These are phyloP conservation scores for Ctenopoma multispine DNA, from an alignment of 2,797 vertebrate genomes.

Conservation along the genomic window DNA sequence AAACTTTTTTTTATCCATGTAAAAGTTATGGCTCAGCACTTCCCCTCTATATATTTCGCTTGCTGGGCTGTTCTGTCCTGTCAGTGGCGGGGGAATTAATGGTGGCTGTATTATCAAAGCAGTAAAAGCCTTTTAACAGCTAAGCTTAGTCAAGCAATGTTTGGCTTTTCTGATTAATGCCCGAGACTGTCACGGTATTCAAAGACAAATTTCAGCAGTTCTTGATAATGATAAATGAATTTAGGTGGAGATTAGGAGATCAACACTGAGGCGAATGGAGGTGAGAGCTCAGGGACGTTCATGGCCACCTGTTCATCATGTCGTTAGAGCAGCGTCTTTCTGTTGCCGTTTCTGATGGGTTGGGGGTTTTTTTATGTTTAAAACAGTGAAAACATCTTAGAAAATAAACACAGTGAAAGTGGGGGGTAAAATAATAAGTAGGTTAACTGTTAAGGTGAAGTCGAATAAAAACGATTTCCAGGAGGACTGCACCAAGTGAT, in stretches of 20 bases:
- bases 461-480: no score
- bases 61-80: constrained; percentile 61
- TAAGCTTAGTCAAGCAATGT: constrained; percentile 71
- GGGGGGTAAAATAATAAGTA: no score
- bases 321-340: constrained; percentile 50
- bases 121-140: constrained; percentile 58
- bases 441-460: no score
- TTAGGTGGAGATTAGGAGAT: constrained; percentile 26
- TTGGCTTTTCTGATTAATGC: constrained; percentile 68
- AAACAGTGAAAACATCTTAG: no score
- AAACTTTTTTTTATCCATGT: constrained; percentile 49
- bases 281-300: constrained; percentile 27
- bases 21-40: constrained; percentile 66
- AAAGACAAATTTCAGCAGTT: constrained; percentile 56
- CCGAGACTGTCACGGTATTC: constrained; percentile 42
- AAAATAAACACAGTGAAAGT: no score
- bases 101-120: constrained; percentile 60
- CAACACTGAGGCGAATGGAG: neutral
- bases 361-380: no score
- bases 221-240: constrained; percentile 47
- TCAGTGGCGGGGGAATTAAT: constrained; percentile 66
- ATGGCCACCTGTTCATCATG: constrained; percentile 63
- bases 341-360: constrained; percentile 33
- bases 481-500: no score
- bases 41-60: constrained; percentile 57